phyloP scores from a whole-genome alignment of 2,797 vertebrate species.

The Gymnoscopelus braueri region DNA sequence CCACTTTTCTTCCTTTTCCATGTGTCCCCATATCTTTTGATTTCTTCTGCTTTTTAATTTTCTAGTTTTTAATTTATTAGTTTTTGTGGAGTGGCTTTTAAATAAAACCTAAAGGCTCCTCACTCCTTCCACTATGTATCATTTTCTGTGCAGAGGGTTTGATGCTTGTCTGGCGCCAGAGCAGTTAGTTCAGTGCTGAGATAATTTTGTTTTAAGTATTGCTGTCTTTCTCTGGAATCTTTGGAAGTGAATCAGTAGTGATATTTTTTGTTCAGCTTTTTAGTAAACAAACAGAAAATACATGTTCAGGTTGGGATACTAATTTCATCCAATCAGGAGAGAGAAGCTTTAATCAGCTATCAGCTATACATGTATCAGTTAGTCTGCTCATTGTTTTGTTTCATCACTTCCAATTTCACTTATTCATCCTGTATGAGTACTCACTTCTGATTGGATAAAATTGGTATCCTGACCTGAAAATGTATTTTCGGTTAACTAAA shows the following conservation, averaged over 20 bases:
- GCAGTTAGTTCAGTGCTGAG: not conserved
- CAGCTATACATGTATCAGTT: no score
- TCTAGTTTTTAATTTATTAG: conserved; percentile 72
- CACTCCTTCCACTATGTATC: conserved; percentile 54
- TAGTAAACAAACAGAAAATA: no score
- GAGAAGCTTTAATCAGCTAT: no score
- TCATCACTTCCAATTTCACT: no score
- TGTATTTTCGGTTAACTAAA: no score
- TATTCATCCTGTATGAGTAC: no score
- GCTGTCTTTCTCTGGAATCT: not conserved
- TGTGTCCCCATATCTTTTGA: conserved; percentile 53
- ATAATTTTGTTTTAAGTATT: not conserved
- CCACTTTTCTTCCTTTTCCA: conserved; percentile 65
- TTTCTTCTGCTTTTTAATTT: conserved; percentile 40
- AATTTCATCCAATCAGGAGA: no score
- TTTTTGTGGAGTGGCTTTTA: conserved; percentile 75
- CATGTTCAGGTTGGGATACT: no score
- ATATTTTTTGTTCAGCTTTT: not conserved
- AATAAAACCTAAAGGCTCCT: conserved; percentile 80
- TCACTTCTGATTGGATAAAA: no score
- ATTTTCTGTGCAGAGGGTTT: conserved; percentile 52
- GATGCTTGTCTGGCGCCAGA: conserved; percentile 1
- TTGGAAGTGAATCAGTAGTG: not conserved
- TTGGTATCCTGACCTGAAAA: no score
- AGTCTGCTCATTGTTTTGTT: no score